These are phyloP conservation scores for Philypnodon macrostomus DNA, from an alignment of 2,797 vertebrate species.

Conservation along the genomic window DNA sequence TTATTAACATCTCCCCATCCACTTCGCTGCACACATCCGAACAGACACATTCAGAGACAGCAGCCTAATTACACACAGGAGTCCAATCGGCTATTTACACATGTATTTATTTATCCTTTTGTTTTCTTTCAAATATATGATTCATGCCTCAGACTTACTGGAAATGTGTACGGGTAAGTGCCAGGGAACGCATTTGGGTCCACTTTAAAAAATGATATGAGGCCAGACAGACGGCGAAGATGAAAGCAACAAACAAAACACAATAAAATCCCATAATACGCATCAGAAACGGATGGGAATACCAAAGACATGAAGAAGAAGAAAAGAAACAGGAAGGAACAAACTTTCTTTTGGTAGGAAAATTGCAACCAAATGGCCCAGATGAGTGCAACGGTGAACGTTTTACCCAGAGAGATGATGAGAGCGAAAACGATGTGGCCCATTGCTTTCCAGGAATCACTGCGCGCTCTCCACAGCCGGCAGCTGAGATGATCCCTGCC, in stretches of 20 bases:
- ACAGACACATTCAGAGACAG: conserved; percentile 52
- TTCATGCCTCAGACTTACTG: conserved; percentile 79
- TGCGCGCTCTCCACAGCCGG: conserved; percentile 39
- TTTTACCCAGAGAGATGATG: conserved; percentile 64
- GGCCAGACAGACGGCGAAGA: conserved; percentile 77
- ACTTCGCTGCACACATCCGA: conserved; percentile 9
- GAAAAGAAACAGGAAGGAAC: conserved; percentile 61
- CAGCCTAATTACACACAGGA: conserved; percentile 72
- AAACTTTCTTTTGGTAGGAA: conserved; percentile 70
- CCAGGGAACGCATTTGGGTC: conserved; percentile 80
- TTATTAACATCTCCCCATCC: conserved; percentile 40
- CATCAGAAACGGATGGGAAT: conserved; percentile 64
- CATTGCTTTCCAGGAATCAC: conserved; percentile 63
- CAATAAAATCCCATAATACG: conserved; percentile 76
- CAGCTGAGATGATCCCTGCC: conserved; percentile 41
- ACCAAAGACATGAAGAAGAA: too few relatives aligned
- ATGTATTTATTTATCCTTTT: conserved; percentile 77
- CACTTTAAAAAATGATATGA: conserved; percentile 81
- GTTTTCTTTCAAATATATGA: conserved; percentile 76
- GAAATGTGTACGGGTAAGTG: conserved; percentile 69
- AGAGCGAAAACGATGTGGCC: conserved; percentile 49
- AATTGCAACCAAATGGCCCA: conserved; percentile 76
- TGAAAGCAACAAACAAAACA: conserved; percentile 77
- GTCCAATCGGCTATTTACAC: conserved; percentile 75
- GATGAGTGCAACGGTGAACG: conserved; percentile 63